A percentile compares a stretch with the other conserved stretches of the same genome.
Evolutionary conservation across 2,888 invertebrate species (phyloP).

Genomic region (Leptopilina drosophilae): DNA sequence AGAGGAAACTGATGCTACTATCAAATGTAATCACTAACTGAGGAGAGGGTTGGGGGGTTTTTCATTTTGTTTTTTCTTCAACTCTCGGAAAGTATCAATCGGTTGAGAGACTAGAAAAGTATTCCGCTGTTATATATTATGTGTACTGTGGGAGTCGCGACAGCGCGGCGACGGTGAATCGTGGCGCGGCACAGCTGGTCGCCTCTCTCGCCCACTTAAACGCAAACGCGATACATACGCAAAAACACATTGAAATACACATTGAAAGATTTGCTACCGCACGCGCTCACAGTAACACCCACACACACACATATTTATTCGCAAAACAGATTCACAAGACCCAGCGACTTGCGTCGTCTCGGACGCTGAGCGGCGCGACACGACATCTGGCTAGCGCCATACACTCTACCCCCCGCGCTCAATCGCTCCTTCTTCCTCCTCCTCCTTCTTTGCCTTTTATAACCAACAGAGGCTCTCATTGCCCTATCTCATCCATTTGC

Average conservation of each 20-base stretch:
- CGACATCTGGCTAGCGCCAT: constrained; percentile 62
- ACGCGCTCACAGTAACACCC: constrained; percentile 32
- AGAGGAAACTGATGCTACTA: no score
- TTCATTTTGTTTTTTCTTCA: neutral
- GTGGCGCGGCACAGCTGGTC: constrained; percentile 64
- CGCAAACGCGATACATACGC: constrained; percentile 55
- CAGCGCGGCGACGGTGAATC: constrained; percentile 60
- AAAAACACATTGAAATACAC: constrained; percentile 31
- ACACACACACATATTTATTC: neutral
- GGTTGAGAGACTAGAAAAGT: neutral
- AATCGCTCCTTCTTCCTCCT: constrained; percentile 29
- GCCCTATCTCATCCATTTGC: constrained; percentile 24
- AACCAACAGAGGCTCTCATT: constrained; percentile 21
- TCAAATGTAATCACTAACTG: no score
- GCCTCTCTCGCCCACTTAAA: constrained; percentile 59
- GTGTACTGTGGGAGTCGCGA: constrained; percentile 56
- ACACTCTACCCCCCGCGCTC: constrained; percentile 43
- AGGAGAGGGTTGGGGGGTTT: no score
- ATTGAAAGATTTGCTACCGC: constrained; percentile 19
- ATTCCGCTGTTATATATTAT: constrained; percentile 2
- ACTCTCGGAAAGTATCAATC: neutral
- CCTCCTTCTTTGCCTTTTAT: constrained; percentile 6
- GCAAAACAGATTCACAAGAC: constrained; percentile 42
- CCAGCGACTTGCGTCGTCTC: constrained; percentile 36
- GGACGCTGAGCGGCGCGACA: constrained; percentile 44